Conservation (phyloP, 2,113 vertebrate genomes). For the Rynchops niger region DNA sequence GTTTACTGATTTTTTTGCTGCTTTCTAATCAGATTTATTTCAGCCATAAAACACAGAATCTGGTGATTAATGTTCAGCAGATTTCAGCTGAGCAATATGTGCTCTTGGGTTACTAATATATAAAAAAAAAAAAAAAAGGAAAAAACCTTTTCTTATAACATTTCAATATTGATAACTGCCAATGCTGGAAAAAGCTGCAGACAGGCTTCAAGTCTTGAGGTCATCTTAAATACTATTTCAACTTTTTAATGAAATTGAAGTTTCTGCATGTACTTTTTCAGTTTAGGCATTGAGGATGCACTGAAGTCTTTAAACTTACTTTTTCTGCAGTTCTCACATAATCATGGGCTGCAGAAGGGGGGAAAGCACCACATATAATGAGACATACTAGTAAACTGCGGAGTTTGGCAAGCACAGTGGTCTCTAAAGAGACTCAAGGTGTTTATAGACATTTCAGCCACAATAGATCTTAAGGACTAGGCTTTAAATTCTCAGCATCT, state of each 20-base stretch:
- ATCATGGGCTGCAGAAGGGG: not conserved
- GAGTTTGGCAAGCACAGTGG: not conserved
- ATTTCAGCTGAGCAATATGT: not conserved
- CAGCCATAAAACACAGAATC: not conserved
- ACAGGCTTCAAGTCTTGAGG: not conserved
- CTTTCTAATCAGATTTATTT: not conserved
- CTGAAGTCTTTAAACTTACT: not conserved
- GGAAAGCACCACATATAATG: not conserved
- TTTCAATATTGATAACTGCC: not conserved
- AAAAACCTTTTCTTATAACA: not conserved
- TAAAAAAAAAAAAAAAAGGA: not conserved
- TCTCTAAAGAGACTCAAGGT: conserved; percentile 23
- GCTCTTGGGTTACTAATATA: not conserved
- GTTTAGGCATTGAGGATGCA: not conserved
- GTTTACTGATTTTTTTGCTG: not conserved
- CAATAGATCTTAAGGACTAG: not conserved
- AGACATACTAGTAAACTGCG: not conserved
- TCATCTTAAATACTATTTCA: not conserved
- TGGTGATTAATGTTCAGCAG: not conserved
- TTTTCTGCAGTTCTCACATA: conserved; percentile 11
- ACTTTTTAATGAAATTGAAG: not conserved
- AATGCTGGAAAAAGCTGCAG: not conserved
- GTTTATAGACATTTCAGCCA: conserved; percentile 41
- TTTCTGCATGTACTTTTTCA: not conserved
- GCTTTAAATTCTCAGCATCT: not conserved